Evolutionary conservation across 2,113 vertebrate genomes (phyloP), one percentile per base, ranked within the genome.

Genomic region (Sylvia atricapilla): DNA sequence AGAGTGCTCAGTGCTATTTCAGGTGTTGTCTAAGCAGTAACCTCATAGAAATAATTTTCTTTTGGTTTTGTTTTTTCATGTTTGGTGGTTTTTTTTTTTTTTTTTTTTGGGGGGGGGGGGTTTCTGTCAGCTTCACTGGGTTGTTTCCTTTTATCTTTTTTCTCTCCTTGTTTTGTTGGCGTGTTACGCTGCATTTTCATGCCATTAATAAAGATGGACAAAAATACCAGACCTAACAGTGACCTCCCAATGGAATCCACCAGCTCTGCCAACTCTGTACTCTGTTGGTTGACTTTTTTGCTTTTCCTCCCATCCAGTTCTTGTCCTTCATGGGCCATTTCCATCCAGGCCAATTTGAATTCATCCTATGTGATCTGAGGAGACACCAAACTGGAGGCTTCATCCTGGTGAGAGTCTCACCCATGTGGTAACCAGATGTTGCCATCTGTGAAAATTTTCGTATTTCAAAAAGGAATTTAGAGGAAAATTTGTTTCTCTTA

Each of bases 381-480:
- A 72, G 62, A 83, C 94, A 87, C 73, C 58, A 31, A 39, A 24
- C 46, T 39, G 63, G 69, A 85, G 58, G 50, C 63, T 90, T 85
- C 72, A n/a, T 53, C 35, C 4, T 53, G 28, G 55, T 93, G 30
- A 77, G 74, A 91, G 55, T 66, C 37, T n/a, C 33, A 59, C 49
- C 43, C 92, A 69, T 91, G 63, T 95, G 91, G 91, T 76, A 93
- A 47, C 24, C 94, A 93, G 90, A 92, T 95, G 93, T 63, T 91
- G 74, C 58, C 62, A 49, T 70, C 80, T 41, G 15, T 44, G 82
- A 82, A 91, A 63, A 90, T 80, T 88, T 70, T 85, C 3, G 0
- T 69, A 9, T 85, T 93, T 93, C n/a, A 25, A 72, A 89, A 87
- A 79, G 53, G 53, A 90, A 90, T 83, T 95, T 53, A 53, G 60